Evolutionary conservation across 2,113 vertebrate genomes (phyloP), one percentile per base, ranked within the genome.

Genomic region (Zeus faber): DNA sequence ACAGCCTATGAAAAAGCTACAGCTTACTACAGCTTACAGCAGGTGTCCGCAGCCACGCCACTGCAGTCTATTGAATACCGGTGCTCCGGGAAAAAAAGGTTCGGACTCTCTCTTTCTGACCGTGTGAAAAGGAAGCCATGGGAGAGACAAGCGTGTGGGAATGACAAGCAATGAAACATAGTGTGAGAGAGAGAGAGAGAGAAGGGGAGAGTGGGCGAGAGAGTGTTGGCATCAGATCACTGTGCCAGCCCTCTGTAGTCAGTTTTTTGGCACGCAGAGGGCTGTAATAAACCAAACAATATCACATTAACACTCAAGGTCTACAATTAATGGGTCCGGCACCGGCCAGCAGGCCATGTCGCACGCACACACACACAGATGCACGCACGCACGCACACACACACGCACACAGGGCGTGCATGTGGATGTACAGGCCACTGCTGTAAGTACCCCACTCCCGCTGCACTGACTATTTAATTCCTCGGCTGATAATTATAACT

Each of bases 251-350:
- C 53, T 49, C 46, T 66, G 58, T 58, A 56, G 62, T 72, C 51
- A 16, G 50, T 21, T 25, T 66, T 33, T 55, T 76, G 61, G 58
- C 70, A 70, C 62, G 62, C 58, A 50, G 49, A 2, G 50, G 62
- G 45, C 54, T 57, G 50, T 71, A 81, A 81, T 78, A 86, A 82
- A 81, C 58, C 51, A 69, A 84, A 81, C 72, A 82, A 66, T 81
- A 77, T 83, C 72, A 68, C 70, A 86, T 88, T 84, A 83, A 74
- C 65, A 62, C 60, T 51, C 46, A 48, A 49, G 45, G 55, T 76
- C 72, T 21, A 2, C 44, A 44, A 66, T 68, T 82, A 81, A 80
- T 63, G 47, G 41, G 24, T 54, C 53, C 29, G 23, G 58, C 48
- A 54, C 46, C 69, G 61, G 63, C 70, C 44, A 54, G 60, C 54